Evolutionary conservation across 53 echinoderm and acorn worm genomes (phyloP).

Genomic region (Patiria pectinifera): DNA sequence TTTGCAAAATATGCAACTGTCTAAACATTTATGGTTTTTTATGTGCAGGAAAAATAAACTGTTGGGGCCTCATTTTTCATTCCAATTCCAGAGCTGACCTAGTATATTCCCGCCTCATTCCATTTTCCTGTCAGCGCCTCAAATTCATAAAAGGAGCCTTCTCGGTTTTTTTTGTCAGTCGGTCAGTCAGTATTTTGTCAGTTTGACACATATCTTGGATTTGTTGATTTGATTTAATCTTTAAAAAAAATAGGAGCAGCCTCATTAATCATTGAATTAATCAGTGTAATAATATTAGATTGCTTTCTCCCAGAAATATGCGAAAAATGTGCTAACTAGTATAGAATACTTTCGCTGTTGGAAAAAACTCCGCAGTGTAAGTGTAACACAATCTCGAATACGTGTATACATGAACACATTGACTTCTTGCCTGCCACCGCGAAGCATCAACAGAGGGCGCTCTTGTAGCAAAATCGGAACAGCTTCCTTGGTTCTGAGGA

Average conservation of each 20-base stretch:
- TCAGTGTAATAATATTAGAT: background rate
- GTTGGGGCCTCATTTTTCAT: constrained; percentile 37
- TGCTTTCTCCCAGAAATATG: background rate
- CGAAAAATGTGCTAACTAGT: background rate
- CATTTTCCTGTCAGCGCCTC: background rate
- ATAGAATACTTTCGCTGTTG: background rate
- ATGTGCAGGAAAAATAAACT: constrained; percentile 54
- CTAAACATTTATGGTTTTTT: constrained; percentile 52
- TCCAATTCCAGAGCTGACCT: constrained; percentile 41
- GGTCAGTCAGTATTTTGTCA: background rate
- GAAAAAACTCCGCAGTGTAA: background rate
- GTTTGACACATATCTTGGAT: background rate
- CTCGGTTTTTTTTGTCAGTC: background rate
- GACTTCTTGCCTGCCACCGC: background rate
- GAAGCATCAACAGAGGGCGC: background rate
- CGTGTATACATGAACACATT: background rate
- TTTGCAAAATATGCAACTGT: constrained; percentile 43
- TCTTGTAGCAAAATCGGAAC: background rate
- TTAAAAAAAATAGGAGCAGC: background rate
- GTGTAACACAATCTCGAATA: background rate
- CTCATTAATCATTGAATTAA: background rate
- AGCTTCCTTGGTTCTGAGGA: background rate
- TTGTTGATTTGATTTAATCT: background rate
- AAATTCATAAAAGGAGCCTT: background rate
- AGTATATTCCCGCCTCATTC: constrained; percentile 12